Conservation (phyloP, 1,140 invertebrate species). For the Hypsibius dujardini region DNA sequence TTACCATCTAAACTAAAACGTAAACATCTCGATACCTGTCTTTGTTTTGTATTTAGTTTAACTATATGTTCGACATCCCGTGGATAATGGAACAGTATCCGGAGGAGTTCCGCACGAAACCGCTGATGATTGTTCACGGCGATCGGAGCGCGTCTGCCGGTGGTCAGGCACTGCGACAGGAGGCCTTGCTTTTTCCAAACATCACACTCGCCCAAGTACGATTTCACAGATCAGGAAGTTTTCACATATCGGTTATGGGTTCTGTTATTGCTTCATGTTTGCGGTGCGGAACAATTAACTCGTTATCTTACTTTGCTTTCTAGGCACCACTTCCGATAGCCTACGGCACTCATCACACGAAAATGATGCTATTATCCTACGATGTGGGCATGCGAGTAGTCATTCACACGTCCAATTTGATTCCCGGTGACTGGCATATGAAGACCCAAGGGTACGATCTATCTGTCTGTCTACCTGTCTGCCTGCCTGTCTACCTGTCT, state of each 20-base stretch:
- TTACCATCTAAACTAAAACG: neutral
- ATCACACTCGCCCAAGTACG: slow-evolving; percentile 31
- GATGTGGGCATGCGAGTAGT: slow-evolving; percentile 62
- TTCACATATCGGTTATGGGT: neutral
- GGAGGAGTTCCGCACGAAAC: slow-evolving; percentile 38
- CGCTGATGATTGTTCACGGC: slow-evolving; percentile 59
- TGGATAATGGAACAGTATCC: slow-evolving; percentile 64
- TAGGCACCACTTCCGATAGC: slow-evolving; percentile 47
- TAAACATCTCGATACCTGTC: neutral
- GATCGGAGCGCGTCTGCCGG: slow-evolving; percentile 40
- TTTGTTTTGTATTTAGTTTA: slow-evolving; percentile 42
- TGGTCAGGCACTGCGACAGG: slow-evolving; percentile 25
- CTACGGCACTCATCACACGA: slow-evolving; percentile 77
- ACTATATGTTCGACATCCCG: slow-evolving; percentile 72
- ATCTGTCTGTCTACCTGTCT: slow-evolving; percentile 19
- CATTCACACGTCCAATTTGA: slow-evolving; percentile 77
- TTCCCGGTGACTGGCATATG: slow-evolving; percentile 75
- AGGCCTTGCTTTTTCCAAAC: slow-evolving; percentile 28
- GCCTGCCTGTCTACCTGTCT: slow-evolving; percentile 13
- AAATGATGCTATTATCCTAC: slow-evolving; percentile 61
- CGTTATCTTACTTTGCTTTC: slow-evolving; percentile 30
- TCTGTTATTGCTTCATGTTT: slow-evolving; percentile 17
- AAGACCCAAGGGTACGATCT: slow-evolving; percentile 62
- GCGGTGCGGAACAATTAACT: neutral
- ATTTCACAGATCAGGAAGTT: slow-evolving; percentile 12